Evolutionary conservation across 2,888 invertebrate species (phyloP), one percentile per base, ranked within the genome.

Genomic region (Chironomus tentans): DNA sequence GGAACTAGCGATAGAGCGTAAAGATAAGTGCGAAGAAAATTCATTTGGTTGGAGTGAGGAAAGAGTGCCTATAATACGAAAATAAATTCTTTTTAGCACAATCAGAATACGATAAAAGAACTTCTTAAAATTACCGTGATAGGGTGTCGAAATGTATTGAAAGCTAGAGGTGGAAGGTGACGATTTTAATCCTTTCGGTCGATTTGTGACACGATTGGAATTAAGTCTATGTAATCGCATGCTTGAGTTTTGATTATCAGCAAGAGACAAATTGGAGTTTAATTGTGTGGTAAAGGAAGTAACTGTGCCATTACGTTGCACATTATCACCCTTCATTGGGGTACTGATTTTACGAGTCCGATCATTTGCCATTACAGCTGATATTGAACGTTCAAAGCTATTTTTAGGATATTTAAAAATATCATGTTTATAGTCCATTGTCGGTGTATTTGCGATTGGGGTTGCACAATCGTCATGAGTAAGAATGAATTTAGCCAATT

Each of bases 131-230:
- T 24, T 93, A 0, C 94, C 94, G 79, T 94, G 94, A 81, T 92
- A 94, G 0, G 93, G 92, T 0, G 94, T 94, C 69, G 92, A 92
- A 81, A 94, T 88, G 80, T 94, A 94, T 78, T 93, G 91, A 79
- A 94, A 93, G 70, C 93, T 93, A 50, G 93, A 92, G 0, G 90
- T 90, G 0, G 92, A 93, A 0, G 92, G 91, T 38, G 90, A 92
- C 4, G 74, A 47, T 10, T 74, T 74, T 13, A 74, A 48, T 0
- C 89, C 87, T 80, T 87, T 88, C 0, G 90, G 90, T 2, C 87
- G 84, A 70, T 87, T 86, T 0, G 84, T 84, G 0, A 83, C 82
- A 85, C 76, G 78, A 76, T 28, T 79, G 76, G 76, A 78, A 50
- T 76, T 74, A 12, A 76, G 69, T 21, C 77, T 69, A 71, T 72